Evolutionary conservation across 2,888 invertebrate species (phyloP).

Genomic region (Drosophila neonasuta): DNA sequence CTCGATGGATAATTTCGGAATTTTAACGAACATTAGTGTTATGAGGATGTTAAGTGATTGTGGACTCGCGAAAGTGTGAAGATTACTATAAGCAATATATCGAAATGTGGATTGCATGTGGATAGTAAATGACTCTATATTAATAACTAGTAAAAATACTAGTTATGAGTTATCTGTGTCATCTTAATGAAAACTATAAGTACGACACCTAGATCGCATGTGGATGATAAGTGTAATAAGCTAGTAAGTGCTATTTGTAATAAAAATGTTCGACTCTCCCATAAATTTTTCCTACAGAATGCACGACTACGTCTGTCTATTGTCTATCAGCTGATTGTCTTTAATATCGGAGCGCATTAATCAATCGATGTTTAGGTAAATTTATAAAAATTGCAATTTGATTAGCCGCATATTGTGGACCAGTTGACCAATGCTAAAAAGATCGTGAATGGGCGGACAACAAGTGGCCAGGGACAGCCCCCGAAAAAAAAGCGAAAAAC

Average conservation of each 20-base stretch:
- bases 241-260: too few species aligned
- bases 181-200: neutral
- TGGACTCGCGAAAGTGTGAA: neutral
- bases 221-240: neutral
- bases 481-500: constrained; percentile 15
- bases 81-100: too few species aligned
- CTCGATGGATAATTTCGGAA: neutral
- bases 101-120: constrained; percentile 2
- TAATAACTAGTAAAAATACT: too few species aligned
- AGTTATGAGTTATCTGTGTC: too few species aligned
- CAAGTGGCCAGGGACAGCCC: constrained; percentile 51
- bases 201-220: neutral
- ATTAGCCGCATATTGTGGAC: constrained; percentile 56
- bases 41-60: neutral
- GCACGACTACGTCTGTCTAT: neutral
- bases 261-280: neutral
- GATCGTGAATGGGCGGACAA: constrained; percentile 28
- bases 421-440: constrained; percentile 28
- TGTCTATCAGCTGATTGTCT: constrained; percentile 31
- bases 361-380: constrained; percentile 65
- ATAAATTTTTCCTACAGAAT: neutral
- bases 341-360: constrained; percentile 48
- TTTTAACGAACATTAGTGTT: neutral
- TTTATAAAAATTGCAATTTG: constrained; percentile 76
- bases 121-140: neutral